Conservation (phyloP, 2,888 invertebrate genomes). For the Plebejus argus region DNA sequence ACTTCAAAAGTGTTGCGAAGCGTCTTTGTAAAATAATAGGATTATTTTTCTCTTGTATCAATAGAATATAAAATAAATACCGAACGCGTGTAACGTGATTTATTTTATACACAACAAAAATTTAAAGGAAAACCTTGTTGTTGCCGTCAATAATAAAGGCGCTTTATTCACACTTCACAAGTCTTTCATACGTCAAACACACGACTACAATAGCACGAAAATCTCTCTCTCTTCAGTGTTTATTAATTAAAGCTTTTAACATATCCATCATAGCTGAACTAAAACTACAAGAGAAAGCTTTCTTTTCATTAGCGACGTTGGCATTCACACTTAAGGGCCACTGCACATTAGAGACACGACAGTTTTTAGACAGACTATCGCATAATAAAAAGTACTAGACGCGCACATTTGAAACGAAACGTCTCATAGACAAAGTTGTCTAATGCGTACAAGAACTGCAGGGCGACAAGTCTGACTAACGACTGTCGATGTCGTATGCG, state of each 20-base stretch:
- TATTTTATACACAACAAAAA: background rate
- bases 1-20: background rate
- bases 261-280: conserved; percentile 1
- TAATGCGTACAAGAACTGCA: too few species aligned
- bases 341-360: too few species aligned
- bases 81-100: background rate
- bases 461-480: too few species aligned
- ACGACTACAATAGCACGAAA: background rate
- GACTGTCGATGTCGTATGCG: too few species aligned
- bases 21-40: background rate
- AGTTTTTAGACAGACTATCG: too few species aligned
- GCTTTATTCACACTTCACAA: background rate
- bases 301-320: background rate
- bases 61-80: background rate
- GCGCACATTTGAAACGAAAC: too few species aligned
- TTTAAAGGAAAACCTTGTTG: background rate
- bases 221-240: background rate
- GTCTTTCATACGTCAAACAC: background rate
- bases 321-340: too few species aligned
- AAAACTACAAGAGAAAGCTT: conserved; percentile 25
- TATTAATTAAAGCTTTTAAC: conserved; percentile 17
- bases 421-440: too few species aligned
- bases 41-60: background rate
- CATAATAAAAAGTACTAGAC: too few species aligned
- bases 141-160: background rate